These are phyloP conservation scores for Rhinoptilus africanus DNA, from an alignment of 2,113 vertebrate species.

Conservation along the genomic window DNA sequence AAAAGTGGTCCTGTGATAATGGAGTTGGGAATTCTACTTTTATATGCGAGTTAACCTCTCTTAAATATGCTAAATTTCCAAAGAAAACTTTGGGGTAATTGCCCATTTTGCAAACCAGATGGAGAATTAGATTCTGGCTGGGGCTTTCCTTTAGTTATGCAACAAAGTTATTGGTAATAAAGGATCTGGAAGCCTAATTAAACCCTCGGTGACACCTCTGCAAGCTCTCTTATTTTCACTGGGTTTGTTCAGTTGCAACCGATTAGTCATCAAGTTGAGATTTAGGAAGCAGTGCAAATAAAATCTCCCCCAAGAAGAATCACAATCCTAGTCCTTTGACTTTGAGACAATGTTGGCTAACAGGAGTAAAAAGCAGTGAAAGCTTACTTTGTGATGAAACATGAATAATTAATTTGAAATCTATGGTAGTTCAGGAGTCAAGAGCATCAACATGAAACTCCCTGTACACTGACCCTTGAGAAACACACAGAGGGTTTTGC, in stretches of 20 bases:
- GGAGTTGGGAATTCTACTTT: neutral
- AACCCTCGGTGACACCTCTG: slow-evolving; percentile 30
- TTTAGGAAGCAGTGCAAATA: slow-evolving; percentile 38
- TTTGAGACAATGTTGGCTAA: neutral
- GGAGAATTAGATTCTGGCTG: neutral
- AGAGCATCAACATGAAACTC: neutral
- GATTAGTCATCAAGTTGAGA: slow-evolving; percentile 52
- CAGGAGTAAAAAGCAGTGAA: neutral
- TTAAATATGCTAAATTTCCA: neutral
- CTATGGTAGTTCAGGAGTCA: neutral
- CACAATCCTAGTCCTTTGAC: neutral
- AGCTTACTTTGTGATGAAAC: neutral
- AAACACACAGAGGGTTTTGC: neutral
- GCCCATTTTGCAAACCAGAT: neutral
- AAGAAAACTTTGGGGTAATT: neutral
- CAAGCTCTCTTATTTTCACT: slow-evolving; percentile 2
- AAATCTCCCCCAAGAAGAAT: slow-evolving; percentile 15
- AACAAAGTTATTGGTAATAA: slow-evolving; percentile 24
- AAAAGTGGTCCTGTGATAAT: neutral
- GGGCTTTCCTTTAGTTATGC: slow-evolving; percentile 4
- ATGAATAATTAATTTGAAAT: slow-evolving; percentile 21
- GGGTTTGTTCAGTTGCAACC: slow-evolving; percentile 44
- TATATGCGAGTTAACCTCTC: neutral
- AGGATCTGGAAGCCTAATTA: slow-evolving; percentile 43
- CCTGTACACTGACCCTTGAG: neutral